phyloP scores from a whole-genome alignment of 2,797 vertebrate species.

The Clarias pachynema region DNA sequence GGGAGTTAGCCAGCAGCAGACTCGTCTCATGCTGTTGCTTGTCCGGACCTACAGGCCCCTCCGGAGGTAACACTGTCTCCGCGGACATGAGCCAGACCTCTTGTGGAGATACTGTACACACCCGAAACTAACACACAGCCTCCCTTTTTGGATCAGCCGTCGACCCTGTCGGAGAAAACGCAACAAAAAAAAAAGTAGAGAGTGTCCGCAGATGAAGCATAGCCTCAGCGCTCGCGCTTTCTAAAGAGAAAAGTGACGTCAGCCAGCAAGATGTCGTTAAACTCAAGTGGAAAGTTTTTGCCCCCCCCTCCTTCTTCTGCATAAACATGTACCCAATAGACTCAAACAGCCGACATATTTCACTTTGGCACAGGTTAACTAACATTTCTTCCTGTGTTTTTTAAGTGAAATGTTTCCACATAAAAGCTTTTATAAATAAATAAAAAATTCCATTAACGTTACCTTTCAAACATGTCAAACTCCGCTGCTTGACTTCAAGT shows the following conservation, averaged over 20 bases:
- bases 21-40: slow-evolving; percentile 71
- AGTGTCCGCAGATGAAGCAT: background rate
- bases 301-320: slow-evolving; percentile 9
- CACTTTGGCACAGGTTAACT: background rate
- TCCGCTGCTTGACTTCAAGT: slow-evolving; percentile 65
- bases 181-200: slow-evolving; percentile 27
- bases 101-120: slow-evolving; percentile 57
- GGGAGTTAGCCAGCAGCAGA: slow-evolving; percentile 63
- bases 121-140: slow-evolving; percentile 54
- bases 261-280: slow-evolving; percentile 62
- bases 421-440: background rate
- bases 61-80: slow-evolving; percentile 80
- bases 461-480: slow-evolving; percentile 80
- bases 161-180: slow-evolving; percentile 57
- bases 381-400: background rate
- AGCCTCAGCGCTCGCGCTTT: background rate
- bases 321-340: slow-evolving; percentile 4
- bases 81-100: slow-evolving; percentile 91
- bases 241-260: slow-evolving; percentile 68
- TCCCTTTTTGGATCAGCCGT: slow-evolving; percentile 62
- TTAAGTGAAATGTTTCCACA: slow-evolving; percentile 14
- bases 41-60: slow-evolving; percentile 83
- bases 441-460: slow-evolving; percentile 30
- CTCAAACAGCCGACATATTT: background rate
- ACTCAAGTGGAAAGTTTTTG: slow-evolving; percentile 69